Base-by-base conservation (phyloP, 2,888 invertebrate species). In the Steinernema scapterisci region DNA sequence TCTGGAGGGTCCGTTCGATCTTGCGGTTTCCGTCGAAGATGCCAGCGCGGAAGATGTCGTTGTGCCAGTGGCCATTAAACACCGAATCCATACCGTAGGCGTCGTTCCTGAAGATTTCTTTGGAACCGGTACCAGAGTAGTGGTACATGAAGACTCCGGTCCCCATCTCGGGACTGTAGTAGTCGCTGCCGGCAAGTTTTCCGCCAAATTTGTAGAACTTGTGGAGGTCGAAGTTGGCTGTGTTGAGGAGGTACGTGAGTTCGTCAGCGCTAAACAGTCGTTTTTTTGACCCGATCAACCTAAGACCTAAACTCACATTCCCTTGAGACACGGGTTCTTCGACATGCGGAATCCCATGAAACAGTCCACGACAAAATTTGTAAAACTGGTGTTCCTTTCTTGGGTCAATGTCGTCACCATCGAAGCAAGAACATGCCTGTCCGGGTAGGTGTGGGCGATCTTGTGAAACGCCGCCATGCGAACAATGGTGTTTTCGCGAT, bases 61-160 rank as follows among this genome's bases (percentile, higher is more conserved):
- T 81, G 74, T 77, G 75, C 81, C 80, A 83, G 77, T 79, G 73
- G 46, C 83, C 82, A 72, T 73, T 74, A 75, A 78, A 63, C 48
- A 78, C 70, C 6, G 80, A 45, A 72, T 83, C 78, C 43, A 84
- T 31, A 2, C 78, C 73, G 45, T 75, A 72, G 38, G 73, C 63
- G 44, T 79, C 25, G 54, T 81, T 75, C 73, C 77, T 77, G 75
- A 78, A 78, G 45, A 81, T 71, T 54, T 74, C 75, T 46, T 76
- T n/a, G 56, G 71, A 70, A 43, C 46, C 16, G 16, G 25, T 13
- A 45, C 2, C 44, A 2, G 54, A 19, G 25, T 54, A 54, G 25
- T 25, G 54, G 54, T 54, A 54, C 11, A 54, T 11, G 54, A 54
- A 54, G 54, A 54, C 16, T 19, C 54, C 54, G 25, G 54, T 23